Conservation (phyloP, 2,797 vertebrate species). For the Diceros bicornis region DNA sequence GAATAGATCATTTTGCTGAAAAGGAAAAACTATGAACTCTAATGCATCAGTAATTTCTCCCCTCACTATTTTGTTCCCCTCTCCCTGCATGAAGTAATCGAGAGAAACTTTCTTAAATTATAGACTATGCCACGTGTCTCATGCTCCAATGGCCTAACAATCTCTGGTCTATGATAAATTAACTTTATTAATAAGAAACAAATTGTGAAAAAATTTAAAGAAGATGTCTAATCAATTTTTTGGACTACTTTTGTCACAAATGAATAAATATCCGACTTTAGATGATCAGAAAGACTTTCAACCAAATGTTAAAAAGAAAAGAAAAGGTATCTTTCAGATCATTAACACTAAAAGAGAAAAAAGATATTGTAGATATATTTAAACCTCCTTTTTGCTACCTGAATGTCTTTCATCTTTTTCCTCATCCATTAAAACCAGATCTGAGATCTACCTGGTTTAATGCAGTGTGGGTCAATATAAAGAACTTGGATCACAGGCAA, state of each 20-base stretch:
- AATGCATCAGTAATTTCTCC: not conserved
- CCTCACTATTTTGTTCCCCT: not conserved
- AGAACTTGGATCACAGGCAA: constrained; percentile 37
- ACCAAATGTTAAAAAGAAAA: not conserved
- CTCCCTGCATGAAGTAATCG: not conserved
- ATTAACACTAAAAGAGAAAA: constrained; percentile 28
- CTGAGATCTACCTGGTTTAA: constrained; percentile 31
- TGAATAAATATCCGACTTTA: constrained; percentile 63
- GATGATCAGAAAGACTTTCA: constrained; percentile 62
- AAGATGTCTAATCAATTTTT: constrained; percentile 72
- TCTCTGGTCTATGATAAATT: constrained; percentile 64
- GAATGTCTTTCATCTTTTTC: constrained; percentile 51
- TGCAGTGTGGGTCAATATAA: constrained; percentile 47
- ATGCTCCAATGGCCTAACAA: constrained; percentile 55
- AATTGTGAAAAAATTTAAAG: constrained; percentile 68
- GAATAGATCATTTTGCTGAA: constrained; percentile 16
- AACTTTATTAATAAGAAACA: constrained; percentile 79
- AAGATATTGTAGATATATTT: not conserved
- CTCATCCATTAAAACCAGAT: constrained; percentile 31
- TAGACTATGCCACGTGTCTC: not conserved
- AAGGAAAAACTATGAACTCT: constrained; percentile 50
- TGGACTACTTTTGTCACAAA: constrained; percentile 69
- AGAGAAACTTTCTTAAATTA: constrained; percentile 71
- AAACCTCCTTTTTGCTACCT: not conserved
- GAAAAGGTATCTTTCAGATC: constrained; percentile 19